A percentile compares a stretch with the other conserved stretches of the same genome.
These are phyloP conservation scores for Myocastor coypus DNA, from an alignment of 2,113 vertebrate genomes.

Conservation along the genomic window DNA sequence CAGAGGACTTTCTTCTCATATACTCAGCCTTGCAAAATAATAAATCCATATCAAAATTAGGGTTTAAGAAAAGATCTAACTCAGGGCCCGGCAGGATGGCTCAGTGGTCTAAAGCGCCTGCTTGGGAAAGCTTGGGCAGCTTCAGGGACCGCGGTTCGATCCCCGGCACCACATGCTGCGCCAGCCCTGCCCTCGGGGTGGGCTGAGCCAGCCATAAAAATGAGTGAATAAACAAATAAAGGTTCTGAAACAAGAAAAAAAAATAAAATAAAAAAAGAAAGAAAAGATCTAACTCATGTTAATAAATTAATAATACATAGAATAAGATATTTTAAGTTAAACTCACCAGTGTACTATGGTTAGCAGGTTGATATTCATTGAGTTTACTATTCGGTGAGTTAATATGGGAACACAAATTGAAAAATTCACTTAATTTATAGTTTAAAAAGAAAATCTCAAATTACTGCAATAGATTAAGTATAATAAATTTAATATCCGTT, in stretches of 20 bases:
- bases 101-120: too few relatives aligned
- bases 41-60: neutral
- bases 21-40: neutral
- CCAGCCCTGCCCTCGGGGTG: too few relatives aligned
- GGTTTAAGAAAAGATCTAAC: neutral
- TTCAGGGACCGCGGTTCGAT: too few relatives aligned
- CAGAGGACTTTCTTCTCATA: neutral
- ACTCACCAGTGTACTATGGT: neutral
- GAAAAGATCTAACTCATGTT: too few relatives aligned
- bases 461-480: neutral
- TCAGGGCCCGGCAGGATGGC: too few relatives aligned
- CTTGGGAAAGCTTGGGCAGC: too few relatives aligned
- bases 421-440: neutral
- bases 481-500: neutral
- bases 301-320: neutral
- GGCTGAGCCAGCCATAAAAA: too few relatives aligned
- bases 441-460: neutral
- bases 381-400: neutral
- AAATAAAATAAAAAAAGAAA: too few relatives aligned
- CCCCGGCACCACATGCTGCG: too few relatives aligned
- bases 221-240: too few relatives aligned
- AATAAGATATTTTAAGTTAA: neutral
- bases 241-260: too few relatives aligned
- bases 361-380: neutral
- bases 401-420: neutral